Evolutionary conservation across 2,797 vertebrate species (phyloP).

Genomic region (Staurois parvus): DNA sequence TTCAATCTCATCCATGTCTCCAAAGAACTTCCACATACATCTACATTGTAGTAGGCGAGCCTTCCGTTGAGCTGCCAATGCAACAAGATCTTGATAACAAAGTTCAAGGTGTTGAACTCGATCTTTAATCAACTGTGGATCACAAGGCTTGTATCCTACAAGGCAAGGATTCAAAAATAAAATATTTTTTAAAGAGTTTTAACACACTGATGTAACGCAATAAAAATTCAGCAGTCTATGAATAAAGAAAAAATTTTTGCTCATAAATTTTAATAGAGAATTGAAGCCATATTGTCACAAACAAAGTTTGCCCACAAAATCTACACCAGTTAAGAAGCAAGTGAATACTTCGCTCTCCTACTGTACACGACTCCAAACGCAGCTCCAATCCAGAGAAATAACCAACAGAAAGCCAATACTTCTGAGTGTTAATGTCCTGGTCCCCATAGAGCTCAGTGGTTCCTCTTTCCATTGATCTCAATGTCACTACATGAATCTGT

Average conservation of each 20-base stretch:
- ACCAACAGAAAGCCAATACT: not conserved
- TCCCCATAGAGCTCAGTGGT: not conserved
- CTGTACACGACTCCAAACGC: no score
- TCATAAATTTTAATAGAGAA: no score
- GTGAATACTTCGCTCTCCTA: no score
- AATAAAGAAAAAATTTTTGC: no score
- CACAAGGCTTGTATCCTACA: slow-evolving; percentile 94
- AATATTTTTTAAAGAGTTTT: not conserved
- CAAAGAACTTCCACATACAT: slow-evolving; percentile 91
- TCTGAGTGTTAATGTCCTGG: not conserved
- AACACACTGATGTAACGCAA: not conserved
- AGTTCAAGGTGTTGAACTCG: slow-evolving; percentile 89
- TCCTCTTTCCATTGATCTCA: no score
- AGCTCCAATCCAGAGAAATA: no score
- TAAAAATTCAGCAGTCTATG: not conserved
- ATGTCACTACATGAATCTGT: no score
- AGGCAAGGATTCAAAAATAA: not conserved
- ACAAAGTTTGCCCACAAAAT: no score
- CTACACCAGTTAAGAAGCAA: no score
- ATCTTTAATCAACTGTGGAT: slow-evolving; percentile 91
- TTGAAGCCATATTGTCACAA: no score
- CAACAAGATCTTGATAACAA: slow-evolving; percentile 86
- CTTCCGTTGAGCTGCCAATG: slow-evolving; percentile 83
- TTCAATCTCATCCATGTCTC: slow-evolving; percentile 92
- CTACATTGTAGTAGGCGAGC: slow-evolving; percentile 88